Evolutionary conservation across 35 echinoderm and acorn worm species (phyloP).

Genomic region (Acanthaster planci): DNA sequence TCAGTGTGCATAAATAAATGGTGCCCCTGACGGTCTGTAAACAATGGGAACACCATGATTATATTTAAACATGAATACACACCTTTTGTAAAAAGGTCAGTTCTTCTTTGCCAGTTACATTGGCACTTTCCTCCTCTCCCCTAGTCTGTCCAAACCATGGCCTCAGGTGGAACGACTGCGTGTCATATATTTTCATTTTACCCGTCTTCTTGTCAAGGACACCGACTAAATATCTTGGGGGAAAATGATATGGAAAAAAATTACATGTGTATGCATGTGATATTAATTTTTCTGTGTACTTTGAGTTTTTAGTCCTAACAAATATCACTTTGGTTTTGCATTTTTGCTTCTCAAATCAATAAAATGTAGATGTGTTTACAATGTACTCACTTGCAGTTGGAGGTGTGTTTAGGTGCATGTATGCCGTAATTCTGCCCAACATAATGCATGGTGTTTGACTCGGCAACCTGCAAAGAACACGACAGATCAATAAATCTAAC

Average conservation of each 20-base stretch:
- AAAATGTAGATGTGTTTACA: slow-evolving; percentile 10
- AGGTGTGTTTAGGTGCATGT: slow-evolving; percentile 48
- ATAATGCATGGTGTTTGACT: slow-evolving; percentile 61
- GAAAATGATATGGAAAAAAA: not conserved
- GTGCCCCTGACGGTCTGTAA: too few species aligned
- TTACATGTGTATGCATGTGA: not conserved
- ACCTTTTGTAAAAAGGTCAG: slow-evolving; percentile 66
- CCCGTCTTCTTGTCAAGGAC: slow-evolving; percentile 60
- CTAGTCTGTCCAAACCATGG: slow-evolving; percentile 48
- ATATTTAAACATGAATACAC: not conserved
- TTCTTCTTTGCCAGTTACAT: slow-evolving; percentile 16
- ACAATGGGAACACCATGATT: too few species aligned
- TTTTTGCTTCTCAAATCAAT: too few species aligned
- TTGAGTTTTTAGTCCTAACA: too few species aligned
- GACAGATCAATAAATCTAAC: not conserved
- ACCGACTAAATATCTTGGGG: slow-evolving; percentile 67
- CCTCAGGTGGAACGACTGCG: slow-evolving; percentile 42
- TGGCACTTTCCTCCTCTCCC: slow-evolving; percentile 11
- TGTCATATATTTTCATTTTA: slow-evolving; percentile 75
- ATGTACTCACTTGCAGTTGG: slow-evolving; percentile 64
- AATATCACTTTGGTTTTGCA: too few species aligned
- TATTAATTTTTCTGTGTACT: not conserved
- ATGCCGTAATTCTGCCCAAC: slow-evolving; percentile 68
- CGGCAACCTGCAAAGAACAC: slow-evolving; percentile 51
- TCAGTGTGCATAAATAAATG: too few species aligned